These are phyloP conservation scores for Drosophila fuyamai DNA, from an alignment of 1,140 invertebrate species.

Conservation along the genomic window DNA sequence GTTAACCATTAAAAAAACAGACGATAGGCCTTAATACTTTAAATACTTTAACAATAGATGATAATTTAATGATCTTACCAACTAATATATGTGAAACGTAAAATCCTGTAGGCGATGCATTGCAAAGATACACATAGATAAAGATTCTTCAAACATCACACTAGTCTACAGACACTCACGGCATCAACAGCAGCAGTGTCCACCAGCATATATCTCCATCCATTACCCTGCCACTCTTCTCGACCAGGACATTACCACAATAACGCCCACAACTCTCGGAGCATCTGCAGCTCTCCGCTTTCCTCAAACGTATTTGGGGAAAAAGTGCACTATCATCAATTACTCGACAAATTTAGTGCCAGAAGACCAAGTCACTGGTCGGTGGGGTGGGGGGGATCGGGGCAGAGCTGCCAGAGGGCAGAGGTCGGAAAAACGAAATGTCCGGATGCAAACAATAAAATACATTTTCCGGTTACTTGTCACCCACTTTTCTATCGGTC, in stretches of 20 bases:
- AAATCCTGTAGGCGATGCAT: no score
- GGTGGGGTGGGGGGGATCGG: not conserved
- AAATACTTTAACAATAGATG: no score
- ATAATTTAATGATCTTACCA: not conserved
- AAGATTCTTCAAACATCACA: not conserved
- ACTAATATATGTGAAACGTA: not conserved
- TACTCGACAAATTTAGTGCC: conserved; percentile 77
- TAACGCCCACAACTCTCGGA: conserved; percentile 42
- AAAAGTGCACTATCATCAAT: conserved; percentile 81
- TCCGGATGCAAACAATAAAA: conserved; percentile 83
- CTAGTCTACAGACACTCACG: not conserved
- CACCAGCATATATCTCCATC: conserved; percentile 28
- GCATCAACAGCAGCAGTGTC: conserved; percentile 19
- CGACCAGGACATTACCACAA: conserved; percentile 49
- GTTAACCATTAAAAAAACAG: no score
- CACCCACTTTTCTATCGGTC: conserved; percentile 71
- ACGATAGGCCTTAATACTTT: no score
- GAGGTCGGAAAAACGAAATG: conserved; percentile 69
- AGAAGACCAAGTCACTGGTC: conserved; percentile 11
- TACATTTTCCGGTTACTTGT: conserved; percentile 83
- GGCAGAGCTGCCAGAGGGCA: conserved; percentile 13
- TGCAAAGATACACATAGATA: not conserved
- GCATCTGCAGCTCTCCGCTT: conserved; percentile 32
- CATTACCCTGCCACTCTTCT: conserved; percentile 30
- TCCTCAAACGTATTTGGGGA: conserved; percentile 19